phyloP scores from a whole-genome alignment of 2,113 vertebrate genomes.

The Sphaerodactylus townsendi region DNA sequence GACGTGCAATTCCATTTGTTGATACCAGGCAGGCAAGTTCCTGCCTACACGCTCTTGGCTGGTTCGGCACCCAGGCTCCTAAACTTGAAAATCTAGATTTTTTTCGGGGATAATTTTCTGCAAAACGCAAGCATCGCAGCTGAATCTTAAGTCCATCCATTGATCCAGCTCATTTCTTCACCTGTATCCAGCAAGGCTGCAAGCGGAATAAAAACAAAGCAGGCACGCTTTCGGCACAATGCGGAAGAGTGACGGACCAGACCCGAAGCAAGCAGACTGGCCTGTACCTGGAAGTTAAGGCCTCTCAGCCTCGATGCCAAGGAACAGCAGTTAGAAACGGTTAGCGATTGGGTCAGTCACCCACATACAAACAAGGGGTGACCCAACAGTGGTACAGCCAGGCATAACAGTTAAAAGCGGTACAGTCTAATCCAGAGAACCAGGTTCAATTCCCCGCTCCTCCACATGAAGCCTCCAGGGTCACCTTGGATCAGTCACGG shows the following conservation, averaged over 20 bases:
- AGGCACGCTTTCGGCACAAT: too few species aligned
- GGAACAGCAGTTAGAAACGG: background rate
- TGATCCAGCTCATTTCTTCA: background rate
- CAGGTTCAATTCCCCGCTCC: too few species aligned
- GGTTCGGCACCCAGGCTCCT: too few species aligned
- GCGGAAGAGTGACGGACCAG: background rate
- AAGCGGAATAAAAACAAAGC: background rate
- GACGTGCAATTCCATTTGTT: background rate
- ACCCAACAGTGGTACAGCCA: background rate
- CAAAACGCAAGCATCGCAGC: background rate
- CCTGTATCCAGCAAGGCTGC: background rate
- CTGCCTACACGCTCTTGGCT: background rate
- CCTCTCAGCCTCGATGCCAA: background rate
- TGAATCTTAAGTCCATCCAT: background rate
- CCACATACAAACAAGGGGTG: background rate
- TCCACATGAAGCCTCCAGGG: too few species aligned
- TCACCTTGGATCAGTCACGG: too few species aligned
- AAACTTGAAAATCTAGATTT: conserved; percentile 3
- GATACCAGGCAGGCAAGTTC: background rate
- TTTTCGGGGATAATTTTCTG: background rate
- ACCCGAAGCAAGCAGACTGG: background rate
- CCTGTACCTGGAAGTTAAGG: background rate
- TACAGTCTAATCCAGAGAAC: too few species aligned
- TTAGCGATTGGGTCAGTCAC: too few species aligned
- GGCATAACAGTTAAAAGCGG: too few species aligned